Evolutionary conservation across 1,140 invertebrate genomes (phyloP), one percentile per base, ranked within the genome.

Genomic region (Drosophila nasuta): DNA sequence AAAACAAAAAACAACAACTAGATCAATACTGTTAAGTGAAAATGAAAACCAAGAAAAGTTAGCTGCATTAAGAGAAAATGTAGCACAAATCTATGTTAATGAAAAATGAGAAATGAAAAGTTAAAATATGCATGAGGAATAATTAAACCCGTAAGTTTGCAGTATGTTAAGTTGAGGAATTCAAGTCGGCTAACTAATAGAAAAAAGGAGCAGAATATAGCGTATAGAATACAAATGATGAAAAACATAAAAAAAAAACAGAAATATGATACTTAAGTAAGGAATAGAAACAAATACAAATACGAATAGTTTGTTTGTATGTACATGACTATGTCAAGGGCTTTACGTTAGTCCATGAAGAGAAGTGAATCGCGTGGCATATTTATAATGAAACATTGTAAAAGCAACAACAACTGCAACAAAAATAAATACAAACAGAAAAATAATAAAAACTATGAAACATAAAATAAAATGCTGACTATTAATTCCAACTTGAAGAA

Each of bases 331-430:
- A 75, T 80, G 77, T 71, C 58, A 63, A 63, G 67, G 81, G 70
- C 78, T 67, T 70, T 80, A 64, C 57, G 52, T 67, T 76, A 72
- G 79, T 79, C 77, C 72, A 82, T 54, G 72, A 49, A 49, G 59
- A 60, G 25, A 71, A 48, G 49, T 11, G 51, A 54, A 57, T 35
- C 57, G 52, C 57, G 46, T 67, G 69, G 67, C 74, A 83, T 65
- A 79, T 88, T 88, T 89, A 76, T 88, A 89, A 83, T 75, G 75
- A 82, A 82, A 56, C 74, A 86, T 77, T 89, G 89, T 89, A 83
- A 87, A 79, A 83, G 70, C 60, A 68, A 73, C 20, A 52, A 25
- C 20, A 25, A 25, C 20, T 10, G 8, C 35, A 38, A 38, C 7
- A 38, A 54, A 71, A 63, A 68, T 46, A 78, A 57, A 64, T 77